These are phyloP conservation scores for Merops nubicus DNA, from an alignment of 2,113 vertebrate genomes.

Conservation along the genomic window DNA sequence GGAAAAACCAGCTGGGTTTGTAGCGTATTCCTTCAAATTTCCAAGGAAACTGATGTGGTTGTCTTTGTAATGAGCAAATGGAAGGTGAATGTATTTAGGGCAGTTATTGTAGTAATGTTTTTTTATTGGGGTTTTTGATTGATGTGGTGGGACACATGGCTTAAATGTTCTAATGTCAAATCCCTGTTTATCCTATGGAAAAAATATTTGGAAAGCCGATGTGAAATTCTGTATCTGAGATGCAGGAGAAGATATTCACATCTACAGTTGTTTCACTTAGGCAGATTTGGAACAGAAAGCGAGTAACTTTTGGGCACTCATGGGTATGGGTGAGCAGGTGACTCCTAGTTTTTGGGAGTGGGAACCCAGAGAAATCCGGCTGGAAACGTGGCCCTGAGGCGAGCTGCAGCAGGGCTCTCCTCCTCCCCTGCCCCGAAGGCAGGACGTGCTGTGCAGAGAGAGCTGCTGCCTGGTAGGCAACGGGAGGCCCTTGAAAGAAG, in stretches of 20 bases:
- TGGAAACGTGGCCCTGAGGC: no score
- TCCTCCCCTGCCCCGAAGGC: not conserved
- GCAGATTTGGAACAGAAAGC: not conserved
- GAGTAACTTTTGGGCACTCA: accelerated
- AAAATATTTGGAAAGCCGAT: not conserved
- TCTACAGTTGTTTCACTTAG: not conserved
- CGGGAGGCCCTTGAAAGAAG: not conserved
- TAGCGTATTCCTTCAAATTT: not conserved
- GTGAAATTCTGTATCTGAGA: accelerated
- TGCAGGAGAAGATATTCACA: not conserved
- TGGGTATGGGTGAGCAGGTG: not conserved
- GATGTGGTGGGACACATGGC: not conserved
- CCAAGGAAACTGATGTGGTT: not conserved
- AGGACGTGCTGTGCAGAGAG: not conserved
- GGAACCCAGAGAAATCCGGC: accelerated
- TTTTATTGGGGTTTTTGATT: not conserved
- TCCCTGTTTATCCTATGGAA: not conserved
- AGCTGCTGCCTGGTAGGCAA: not conserved
- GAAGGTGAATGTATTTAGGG: not conserved
- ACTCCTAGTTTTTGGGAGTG: not conserved
- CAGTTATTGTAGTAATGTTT: not conserved
- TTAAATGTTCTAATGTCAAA: not conserved
- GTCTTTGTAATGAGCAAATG: not conserved
- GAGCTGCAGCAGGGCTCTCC: not conserved
- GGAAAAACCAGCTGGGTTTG: not conserved